Evolutionary conservation across 2,113 vertebrate species (phyloP), one percentile per base, ranked within the genome.

Genomic region (Macrotis lagotis): DNA sequence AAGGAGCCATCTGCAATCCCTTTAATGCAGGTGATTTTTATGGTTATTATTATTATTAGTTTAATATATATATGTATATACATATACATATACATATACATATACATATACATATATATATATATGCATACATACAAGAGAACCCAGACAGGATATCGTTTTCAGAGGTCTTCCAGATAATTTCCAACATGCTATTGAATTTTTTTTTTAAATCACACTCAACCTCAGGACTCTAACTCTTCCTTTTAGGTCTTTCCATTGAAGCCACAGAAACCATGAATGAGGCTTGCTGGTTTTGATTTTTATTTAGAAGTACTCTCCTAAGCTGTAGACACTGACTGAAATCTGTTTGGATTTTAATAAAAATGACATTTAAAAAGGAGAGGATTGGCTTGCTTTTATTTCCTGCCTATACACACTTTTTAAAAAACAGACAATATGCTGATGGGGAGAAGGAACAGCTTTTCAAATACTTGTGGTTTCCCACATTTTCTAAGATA

Each of bases 401-500:
- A 44, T 44, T 37, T 74, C 25, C n/a, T 83, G 37, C 26, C 66
- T 83, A 83, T 83, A 44, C 16, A 24, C 19, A 24, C n/a, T 83
- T 66, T 66, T 83, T 12, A 44, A 74, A 83, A 83, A 83, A 19
- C 0, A 19, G n/a, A 83, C 66, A 83, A 22, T 44, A 83, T 44
- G n/a, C 19, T 8, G 19, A 44, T 83, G 66, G n/a, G n/a, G 66
- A 83, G 55, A 59, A 95, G 93, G 97, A 31, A 92, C 94, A 51
- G 94, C 96, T 97, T 96, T 96, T 97, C 92, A 91, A 94, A 83
- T 93, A 96, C 96, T 95, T 94, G 90, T 91, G 93, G 97, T 97
- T 98, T 97, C 97, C 97, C 98, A 94, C 97, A 89, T 98, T 98
- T 97, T 98, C 98, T 96, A 98, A 98, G 96, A 90, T 96, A 97